These are phyloP conservation scores for Ptiloglossa arizonensis DNA, from an alignment of 1,140 invertebrate species.

Conservation along the genomic window DNA sequence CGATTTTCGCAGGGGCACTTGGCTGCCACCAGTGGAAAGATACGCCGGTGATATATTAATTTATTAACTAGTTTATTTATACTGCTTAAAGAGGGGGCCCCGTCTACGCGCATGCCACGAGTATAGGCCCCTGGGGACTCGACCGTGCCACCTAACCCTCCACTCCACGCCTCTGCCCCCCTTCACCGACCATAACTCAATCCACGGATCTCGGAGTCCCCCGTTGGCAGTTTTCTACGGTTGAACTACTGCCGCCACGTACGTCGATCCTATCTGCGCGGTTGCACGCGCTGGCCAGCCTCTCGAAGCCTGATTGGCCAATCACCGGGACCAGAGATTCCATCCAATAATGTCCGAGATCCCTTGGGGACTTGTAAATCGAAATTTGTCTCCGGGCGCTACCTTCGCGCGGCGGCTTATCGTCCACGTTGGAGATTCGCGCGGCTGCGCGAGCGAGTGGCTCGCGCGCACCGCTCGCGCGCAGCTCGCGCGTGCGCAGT, in stretches of 20 bases:
- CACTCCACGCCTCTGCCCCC: too few relatives aligned
- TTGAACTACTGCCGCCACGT: constrained; percentile 45
- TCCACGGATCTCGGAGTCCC: constrained; percentile 60
- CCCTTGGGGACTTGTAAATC: constrained; percentile 60
- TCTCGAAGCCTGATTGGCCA: constrained; percentile 13
- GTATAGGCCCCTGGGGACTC: constrained; percentile 61
- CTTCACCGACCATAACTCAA: constrained; percentile 74
- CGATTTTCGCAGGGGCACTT: constrained; percentile 71
- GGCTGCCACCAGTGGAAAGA: constrained; percentile 62
- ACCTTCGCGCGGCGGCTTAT: not conserved
- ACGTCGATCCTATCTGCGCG: constrained; percentile 42
- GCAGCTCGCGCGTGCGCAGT: too few relatives aligned
- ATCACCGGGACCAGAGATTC: constrained; percentile 14
- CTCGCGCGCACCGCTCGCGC: too few relatives aligned
- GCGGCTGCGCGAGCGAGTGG: too few relatives aligned
- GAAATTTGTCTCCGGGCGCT: constrained; percentile 54
- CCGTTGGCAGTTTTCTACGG: constrained; percentile 67
- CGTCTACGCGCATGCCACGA: constrained; percentile 20
- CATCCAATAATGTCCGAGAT: constrained; percentile 26
- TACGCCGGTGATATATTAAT: constrained; percentile 76
- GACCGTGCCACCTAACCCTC: too few relatives aligned
- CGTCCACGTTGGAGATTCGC: not conserved
- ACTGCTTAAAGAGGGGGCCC: constrained; percentile 62
- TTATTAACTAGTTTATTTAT: constrained; percentile 78
- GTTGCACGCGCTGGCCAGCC: constrained; percentile 24